Conservation (phyloP, 2,888 invertebrate genomes). For the Diogma glabrata region DNA sequence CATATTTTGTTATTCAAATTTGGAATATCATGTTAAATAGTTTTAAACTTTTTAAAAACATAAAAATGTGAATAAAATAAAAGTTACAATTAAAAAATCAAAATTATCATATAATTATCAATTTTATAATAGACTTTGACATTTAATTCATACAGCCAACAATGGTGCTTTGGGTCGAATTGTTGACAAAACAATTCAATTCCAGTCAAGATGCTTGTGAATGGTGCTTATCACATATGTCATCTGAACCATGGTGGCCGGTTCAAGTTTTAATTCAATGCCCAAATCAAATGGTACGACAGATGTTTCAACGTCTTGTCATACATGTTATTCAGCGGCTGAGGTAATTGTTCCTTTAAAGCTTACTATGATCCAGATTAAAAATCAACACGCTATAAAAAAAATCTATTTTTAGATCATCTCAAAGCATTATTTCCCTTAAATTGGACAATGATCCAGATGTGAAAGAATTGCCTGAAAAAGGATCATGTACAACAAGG, state of each 20-base stretch:
- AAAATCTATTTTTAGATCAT: conserved; percentile 34
- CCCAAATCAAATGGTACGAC: conserved; percentile 92
- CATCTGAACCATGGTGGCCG: conserved; percentile 90
- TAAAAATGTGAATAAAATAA: background rate
- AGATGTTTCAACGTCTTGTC: conserved; percentile 91
- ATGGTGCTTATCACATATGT: conserved; percentile 90
- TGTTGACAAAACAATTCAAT: conserved; percentile 89
- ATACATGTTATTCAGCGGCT: conserved; percentile 90
- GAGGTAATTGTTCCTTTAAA: conserved; percentile 49
- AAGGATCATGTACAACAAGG: conserved; percentile 80
- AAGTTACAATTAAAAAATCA: conserved; percentile 7
- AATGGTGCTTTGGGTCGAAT: conserved; percentile 93
- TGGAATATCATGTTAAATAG: too few relatives aligned
- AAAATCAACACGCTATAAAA: conserved; percentile 14
- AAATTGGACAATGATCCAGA: conserved; percentile 41
- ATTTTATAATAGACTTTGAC: too few relatives aligned
- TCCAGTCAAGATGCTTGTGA: conserved; percentile 79
- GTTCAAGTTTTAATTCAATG: conserved; percentile 90
- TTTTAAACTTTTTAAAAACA: background rate
- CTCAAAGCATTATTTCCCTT: conserved; percentile 49
- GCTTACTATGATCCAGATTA: background rate
- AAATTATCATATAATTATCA: too few relatives aligned
- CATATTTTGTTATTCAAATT: too few relatives aligned
- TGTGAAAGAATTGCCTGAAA: conserved; percentile 44
- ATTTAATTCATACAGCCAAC: conserved; percentile 52